Evolutionary conservation across 2,888 invertebrate genomes (phyloP).

Genomic region (Dolomedes plantarius): DNA sequence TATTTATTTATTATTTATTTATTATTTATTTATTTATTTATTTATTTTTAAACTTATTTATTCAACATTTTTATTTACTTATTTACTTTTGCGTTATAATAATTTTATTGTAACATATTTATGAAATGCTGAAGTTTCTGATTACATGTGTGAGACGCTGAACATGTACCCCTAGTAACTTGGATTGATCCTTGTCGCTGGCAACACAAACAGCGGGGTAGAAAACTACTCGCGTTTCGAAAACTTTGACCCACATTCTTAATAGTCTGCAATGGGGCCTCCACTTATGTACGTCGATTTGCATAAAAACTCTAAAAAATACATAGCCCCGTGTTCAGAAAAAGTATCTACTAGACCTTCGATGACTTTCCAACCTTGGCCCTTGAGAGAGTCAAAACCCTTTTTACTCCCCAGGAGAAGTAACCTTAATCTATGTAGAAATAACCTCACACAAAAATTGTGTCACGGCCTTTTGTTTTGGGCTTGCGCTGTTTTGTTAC

Average conservation of each 20-base stretch:
- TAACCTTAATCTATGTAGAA: slow-evolving; percentile 14
- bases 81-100: no score
- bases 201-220: background rate
- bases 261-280: slow-evolving; percentile 38
- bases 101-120: no score
- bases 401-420: slow-evolving; percentile 7
- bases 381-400: slow-evolving; percentile 32
- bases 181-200: background rate
- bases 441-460: slow-evolving; percentile 10
- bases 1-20: no score
- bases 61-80: no score
- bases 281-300: slow-evolving; percentile 12
- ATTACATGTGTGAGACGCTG: no score
- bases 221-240: slow-evolving; percentile 7
- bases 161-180: no score
- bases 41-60: no score
- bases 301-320: slow-evolving; percentile 21
- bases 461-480: slow-evolving; percentile 57
- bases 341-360: background rate
- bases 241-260: slow-evolving; percentile 62
- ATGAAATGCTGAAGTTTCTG: no score
- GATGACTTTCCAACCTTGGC: background rate
- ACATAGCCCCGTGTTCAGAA: slow-evolving; percentile 27
- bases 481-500: background rate
- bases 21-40: no score